Percentiles rank a stretch among this genome's conserved stretches.
These are phyloP conservation scores for Drosophila kuntzei DNA, from an alignment of 2,888 invertebrate genomes.

Conservation along the genomic window DNA sequence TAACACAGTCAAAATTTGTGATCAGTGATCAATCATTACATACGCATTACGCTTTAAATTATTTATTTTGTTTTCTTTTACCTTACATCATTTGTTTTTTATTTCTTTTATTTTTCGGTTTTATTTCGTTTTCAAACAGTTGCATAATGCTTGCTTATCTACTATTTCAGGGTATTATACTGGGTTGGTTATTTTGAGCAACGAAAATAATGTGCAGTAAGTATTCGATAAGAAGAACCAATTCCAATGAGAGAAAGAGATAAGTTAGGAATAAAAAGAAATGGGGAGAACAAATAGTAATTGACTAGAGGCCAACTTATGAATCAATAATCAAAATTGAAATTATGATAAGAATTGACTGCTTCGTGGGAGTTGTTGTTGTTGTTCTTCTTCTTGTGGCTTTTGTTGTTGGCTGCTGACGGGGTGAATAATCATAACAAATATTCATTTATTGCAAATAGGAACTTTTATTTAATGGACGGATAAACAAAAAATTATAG, in stretches of 20 bases:
- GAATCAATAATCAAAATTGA: slow-evolving; percentile 26
- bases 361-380: slow-evolving; percentile 55
- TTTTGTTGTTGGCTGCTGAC: slow-evolving; percentile 44
- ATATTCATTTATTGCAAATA: slow-evolving; percentile 79
- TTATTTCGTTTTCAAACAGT: slow-evolving; percentile 54
- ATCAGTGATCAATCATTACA: slow-evolving; percentile 85
- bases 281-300: slow-evolving; percentile 34
- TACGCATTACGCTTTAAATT: slow-evolving; percentile 74
- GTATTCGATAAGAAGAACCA: slow-evolving; percentile 14
- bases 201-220: slow-evolving; percentile 61
- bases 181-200: slow-evolving; percentile 60
- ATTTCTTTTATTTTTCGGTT: slow-evolving; percentile 25
- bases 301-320: slow-evolving; percentile 49
- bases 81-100: slow-evolving; percentile 31
- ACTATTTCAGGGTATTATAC: slow-evolving; percentile 48
- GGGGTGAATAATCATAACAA: slow-evolving; percentile 56
- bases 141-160: slow-evolving; percentile 64
- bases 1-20: slow-evolving; percentile 86
- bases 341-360: slow-evolving; percentile 56
- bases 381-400: slow-evolving; percentile 11
- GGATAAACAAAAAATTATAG: slow-evolving; percentile 82
- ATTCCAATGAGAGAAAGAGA: slow-evolving; percentile 1
- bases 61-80: slow-evolving; percentile 42
- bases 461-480: slow-evolving; percentile 82
- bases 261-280: background rate